Base-by-base conservation (phyloP, 23 tunicate species). In the Clavelina lepadiformis region DNA sequence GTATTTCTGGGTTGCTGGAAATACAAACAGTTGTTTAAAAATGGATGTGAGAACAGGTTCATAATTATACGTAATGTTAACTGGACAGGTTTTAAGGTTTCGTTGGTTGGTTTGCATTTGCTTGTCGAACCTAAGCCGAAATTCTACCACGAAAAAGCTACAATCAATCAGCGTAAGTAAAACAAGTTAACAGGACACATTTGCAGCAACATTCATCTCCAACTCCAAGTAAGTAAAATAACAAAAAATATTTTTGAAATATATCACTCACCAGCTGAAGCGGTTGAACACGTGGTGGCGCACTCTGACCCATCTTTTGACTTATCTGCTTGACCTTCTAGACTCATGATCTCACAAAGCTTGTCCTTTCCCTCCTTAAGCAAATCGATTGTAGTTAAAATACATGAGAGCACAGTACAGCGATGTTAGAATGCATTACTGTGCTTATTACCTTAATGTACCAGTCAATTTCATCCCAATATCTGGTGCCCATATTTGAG, bases 391-490 rank as follows among this genome's bases (percentile, higher is more conserved):
- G 19, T 28, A 28, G 47, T 31, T 18, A 15, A 0, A 27, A 1
- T 0, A 61, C 28, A 61, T 15, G 28, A 13, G 51, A 31, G 51
- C 52, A 28, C 31, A 61, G 0, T 11, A 41, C 11, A 58, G 5
- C 28, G 3, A 21, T 21, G 5, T 37, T 5, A 31, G 15, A 28
- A 11, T 27, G 47, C 7, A 8, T 28, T 18, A 11, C 18, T 27
- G 49, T 61, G 13, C 13, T 20, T 24, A 21, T 28, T 78, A 86
- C 95, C 95, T 86, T 75, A 2, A 86, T 86, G 51, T 86, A 86
- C 95, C 95, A 86, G 49, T 86, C 95, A 29, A 78, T 77, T 65
- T 86, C 95, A 46, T 86, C 95, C 85, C 95, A 86, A 51, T 86
- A 86, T 15, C 95, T 55, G 6, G 95, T 72, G 5, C 79, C 75